Evolutionary conservation across 2,113 vertebrate genomes (phyloP).

Genomic region (Oncorhynchus gorbuscha): DNA sequence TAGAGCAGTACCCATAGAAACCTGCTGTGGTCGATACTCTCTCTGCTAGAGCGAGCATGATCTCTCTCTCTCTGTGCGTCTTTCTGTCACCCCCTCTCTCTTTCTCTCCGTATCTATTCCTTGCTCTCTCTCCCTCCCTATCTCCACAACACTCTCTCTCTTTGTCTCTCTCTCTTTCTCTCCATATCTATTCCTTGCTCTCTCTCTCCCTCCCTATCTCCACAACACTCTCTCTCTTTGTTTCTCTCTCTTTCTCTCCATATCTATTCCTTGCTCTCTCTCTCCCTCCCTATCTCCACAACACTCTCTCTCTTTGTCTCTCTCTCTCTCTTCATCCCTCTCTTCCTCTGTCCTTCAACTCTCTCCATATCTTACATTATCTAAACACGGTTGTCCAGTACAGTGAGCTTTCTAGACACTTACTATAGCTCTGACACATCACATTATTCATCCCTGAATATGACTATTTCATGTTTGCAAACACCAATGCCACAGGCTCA

Average conservation of each 20-base stretch:
- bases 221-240: too few relatives aligned
- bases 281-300: too few relatives aligned
- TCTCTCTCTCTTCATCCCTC: neutral
- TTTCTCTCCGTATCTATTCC: neutral
- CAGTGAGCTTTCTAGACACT: neutral
- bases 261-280: neutral
- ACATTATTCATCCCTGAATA: conserved; percentile 43
- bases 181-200: neutral
- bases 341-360: neutral
- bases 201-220: too few relatives aligned
- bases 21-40: neutral
- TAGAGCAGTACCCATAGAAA: too few relatives aligned
- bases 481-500: conserved; percentile 30
- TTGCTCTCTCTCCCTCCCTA: too few relatives aligned
- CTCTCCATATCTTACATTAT: neutral
- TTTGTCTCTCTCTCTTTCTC: neutral
- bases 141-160: too few relatives aligned
- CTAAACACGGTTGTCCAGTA: neutral
- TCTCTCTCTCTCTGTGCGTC: neutral
- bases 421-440: neutral
- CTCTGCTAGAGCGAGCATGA: neutral
- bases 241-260: neutral
- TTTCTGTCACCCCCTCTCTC: neutral
- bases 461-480: conserved; percentile 38
- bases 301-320: neutral